Conservation (phyloP, 1,140 invertebrate species). For the Drosophila insularis region DNA sequence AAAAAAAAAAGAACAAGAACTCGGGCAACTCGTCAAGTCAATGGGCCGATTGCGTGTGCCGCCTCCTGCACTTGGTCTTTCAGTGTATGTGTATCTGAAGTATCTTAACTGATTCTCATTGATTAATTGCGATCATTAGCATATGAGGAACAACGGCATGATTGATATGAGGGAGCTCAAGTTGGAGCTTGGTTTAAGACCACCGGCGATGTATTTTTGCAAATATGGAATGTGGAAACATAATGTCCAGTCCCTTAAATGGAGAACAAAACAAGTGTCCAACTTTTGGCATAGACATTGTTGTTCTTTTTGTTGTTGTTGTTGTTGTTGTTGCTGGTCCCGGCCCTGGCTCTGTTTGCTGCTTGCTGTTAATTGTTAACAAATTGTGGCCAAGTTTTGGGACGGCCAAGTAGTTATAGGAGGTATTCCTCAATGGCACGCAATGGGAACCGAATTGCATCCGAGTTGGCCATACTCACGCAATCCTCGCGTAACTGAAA, state of each 20-base stretch:
- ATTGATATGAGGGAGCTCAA: slow-evolving; percentile 56
- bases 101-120: slow-evolving; percentile 74
- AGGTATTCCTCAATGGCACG: slow-evolving; percentile 36
- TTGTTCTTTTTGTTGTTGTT: slow-evolving; percentile 8
- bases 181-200: slow-evolving; percentile 26
- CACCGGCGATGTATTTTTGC: slow-evolving; percentile 45
- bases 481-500: slow-evolving; percentile 70
- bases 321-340: slow-evolving; percentile 26
- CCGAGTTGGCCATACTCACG: slow-evolving; percentile 40
- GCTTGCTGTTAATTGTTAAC: slow-evolving; percentile 69
- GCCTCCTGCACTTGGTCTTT: slow-evolving; percentile 22
- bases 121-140: slow-evolving; percentile 80
- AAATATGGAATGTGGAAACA: slow-evolving; percentile 54
- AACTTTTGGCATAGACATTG: slow-evolving; percentile 55
- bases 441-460: slow-evolving; percentile 23
- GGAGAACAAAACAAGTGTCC: slow-evolving; percentile 54
- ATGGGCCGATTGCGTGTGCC: slow-evolving; percentile 70
- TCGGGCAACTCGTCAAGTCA: slow-evolving; percentile 25
- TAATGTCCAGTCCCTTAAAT: slow-evolving; percentile 59
- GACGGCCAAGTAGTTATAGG: slow-evolving; percentile 11
- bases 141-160: slow-evolving; percentile 73
- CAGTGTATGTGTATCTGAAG: slow-evolving; percentile 10
- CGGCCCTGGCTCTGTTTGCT: background rate
- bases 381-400: slow-evolving; percentile 63
- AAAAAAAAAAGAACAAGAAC: background rate